phyloP scores from a whole-genome alignment of 1,140 invertebrate genomes.

The Leptinotarsa texana region DNA sequence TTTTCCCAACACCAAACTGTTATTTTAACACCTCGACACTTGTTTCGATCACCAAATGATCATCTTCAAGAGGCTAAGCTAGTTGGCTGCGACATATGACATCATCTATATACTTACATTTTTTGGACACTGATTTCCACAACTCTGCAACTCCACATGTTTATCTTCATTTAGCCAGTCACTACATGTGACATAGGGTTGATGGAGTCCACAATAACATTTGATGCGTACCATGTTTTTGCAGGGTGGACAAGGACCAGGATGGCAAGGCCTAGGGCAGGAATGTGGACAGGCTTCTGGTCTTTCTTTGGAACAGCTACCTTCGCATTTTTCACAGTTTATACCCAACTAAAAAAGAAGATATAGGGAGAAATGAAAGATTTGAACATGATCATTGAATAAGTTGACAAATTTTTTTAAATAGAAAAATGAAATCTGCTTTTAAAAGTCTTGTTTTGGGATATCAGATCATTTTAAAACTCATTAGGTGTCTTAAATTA shows the following conservation, averaged over 20 bases:
- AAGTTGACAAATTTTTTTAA: too few relatives aligned
- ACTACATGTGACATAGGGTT: conserved; percentile 73
- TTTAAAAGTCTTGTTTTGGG: too few relatives aligned
- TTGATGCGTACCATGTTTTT: conserved; percentile 69
- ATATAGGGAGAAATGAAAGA: background rate
- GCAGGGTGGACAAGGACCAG: conserved; percentile 71
- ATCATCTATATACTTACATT: conserved; percentile 62
- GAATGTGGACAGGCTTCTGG: conserved; percentile 78
- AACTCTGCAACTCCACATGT: conserved; percentile 66
- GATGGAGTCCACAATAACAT: conserved; percentile 80
- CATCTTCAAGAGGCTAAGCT: too few relatives aligned
- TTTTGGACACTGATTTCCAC: conserved; percentile 85
- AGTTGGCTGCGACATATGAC: too few relatives aligned
- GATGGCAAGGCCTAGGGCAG: conserved; percentile 78
- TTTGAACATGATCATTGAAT: background rate
- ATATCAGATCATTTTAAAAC: too few relatives aligned
- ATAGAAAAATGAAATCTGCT: too few relatives aligned
- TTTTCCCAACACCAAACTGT: too few relatives aligned
- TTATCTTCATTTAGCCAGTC: conserved; percentile 64
- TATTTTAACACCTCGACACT: too few relatives aligned
- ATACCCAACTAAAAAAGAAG: conserved; percentile 45
- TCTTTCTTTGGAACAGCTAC: conserved; percentile 68
- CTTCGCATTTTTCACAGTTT: conserved; percentile 75
- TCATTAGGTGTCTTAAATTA: too few relatives aligned
- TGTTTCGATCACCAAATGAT: too few relatives aligned